Conservation (phyloP, 2,888 invertebrate species). For the Myopa testacea region DNA sequence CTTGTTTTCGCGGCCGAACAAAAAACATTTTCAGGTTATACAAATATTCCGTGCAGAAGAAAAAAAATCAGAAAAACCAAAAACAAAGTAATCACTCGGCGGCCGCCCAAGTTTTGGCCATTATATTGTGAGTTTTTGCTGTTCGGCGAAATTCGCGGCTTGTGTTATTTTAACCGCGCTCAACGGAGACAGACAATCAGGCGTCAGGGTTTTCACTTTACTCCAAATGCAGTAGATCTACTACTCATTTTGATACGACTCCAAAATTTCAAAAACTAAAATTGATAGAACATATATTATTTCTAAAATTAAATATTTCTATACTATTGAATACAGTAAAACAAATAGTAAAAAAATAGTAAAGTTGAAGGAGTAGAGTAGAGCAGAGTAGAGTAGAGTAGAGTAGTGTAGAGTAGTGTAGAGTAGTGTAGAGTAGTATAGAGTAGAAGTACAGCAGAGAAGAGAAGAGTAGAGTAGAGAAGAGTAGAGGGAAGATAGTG, state of each 20-base stretch:
- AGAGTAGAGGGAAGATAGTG: no score
- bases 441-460: no score
- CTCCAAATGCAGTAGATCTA: background rate
- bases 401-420: no score
- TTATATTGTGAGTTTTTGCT: constrained; percentile 10
- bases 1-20: constrained; percentile 18
- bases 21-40: constrained; percentile 15
- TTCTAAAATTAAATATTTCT: no score
- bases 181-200: background rate
- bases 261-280: background rate
- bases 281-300: no score
- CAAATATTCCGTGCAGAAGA: background rate
- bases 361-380: no score
- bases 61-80: constrained; percentile 16
- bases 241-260: background rate
- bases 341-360: no score
- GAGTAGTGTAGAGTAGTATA: no score
- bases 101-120: constrained; percentile 33
- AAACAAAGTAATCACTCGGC: background rate
- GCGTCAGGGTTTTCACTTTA: background rate
- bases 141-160: background rate
- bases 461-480: no score
- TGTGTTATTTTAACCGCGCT: background rate
- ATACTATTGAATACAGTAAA: no score
- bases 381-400: no score